A percentile compares a stretch with the other conserved stretches of the same genome.
Conservation (phyloP, 1,140 invertebrate species). For the Drosophila erecta region DNA sequence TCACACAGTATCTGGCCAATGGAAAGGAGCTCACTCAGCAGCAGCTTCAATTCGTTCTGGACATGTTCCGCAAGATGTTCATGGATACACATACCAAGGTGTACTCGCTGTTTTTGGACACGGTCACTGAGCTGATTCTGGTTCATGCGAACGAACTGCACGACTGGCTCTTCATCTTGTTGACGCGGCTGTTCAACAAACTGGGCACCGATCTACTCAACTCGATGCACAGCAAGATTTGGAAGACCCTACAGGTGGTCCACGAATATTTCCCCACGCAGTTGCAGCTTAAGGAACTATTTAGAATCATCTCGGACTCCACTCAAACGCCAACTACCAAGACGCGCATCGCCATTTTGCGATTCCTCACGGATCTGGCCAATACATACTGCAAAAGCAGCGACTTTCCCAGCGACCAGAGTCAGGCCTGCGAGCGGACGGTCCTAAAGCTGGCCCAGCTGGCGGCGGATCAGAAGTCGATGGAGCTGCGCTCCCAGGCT, state of each 20-base stretch:
- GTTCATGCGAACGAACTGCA: constrained; percentile 94
- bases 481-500: constrained; percentile 92
- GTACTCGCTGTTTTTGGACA: constrained; percentile 96
- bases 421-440: constrained; percentile 86
- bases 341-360: constrained; percentile 91
- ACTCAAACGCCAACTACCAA: constrained; percentile 95
- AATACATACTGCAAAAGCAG: constrained; percentile 86
- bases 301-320: constrained; percentile 93
- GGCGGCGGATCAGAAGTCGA: constrained; percentile 89
- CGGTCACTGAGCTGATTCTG: constrained; percentile 93
- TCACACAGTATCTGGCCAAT: constrained; percentile 86
- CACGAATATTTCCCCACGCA: constrained; percentile 89
- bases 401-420: constrained; percentile 85
- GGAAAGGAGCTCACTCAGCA: constrained; percentile 79
- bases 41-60: constrained; percentile 85
- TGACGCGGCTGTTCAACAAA: constrained; percentile 93
- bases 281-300: constrained; percentile 87
- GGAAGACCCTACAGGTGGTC: constrained; percentile 93
- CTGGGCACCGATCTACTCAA: constrained; percentile 95
- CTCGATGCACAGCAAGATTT: constrained; percentile 95
- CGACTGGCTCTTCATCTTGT: constrained; percentile 95
- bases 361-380: constrained; percentile 90
- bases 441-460: constrained; percentile 88
- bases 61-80: constrained; percentile 98
- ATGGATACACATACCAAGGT: constrained; percentile 99